Base-by-base conservation (phyloP, 2,797 vertebrate genomes). In the Catostomus latipinnis region DNA sequence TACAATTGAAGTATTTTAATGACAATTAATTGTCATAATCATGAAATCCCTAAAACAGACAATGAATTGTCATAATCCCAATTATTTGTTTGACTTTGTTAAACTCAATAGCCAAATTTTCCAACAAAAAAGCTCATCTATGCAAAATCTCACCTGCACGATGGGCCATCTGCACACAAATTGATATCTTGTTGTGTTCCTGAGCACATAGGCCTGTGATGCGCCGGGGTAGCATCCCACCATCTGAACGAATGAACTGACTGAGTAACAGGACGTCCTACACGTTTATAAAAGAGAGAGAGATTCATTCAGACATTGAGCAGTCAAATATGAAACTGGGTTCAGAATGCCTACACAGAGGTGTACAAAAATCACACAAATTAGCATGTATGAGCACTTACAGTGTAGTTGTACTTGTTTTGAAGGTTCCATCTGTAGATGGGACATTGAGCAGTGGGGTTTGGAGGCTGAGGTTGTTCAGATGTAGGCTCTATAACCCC, bases 341-440 rank as follows among this genome's bases (percentile, higher is more conserved):
- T 16, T 1, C 34, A 58, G 34, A 48, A 34, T 6, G 7, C 9
- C 34, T 14, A 52, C 63, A 65, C 5, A 13, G 34, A 34, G 34
- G 10, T 18, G 12, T 1, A 69, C 48, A 34, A 48, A 1, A 49
- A 48, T 12, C 8, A 65, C 16, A 52, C 0, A n/a, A n/a, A 14
- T 34, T 16, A 11, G 45, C 49, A 46, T 13, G 34, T 62, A 11
- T 1, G 1, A 53, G 22, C n/a, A 92, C 94, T 95, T 90, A 99
- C 98, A 81, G 93, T 95, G 74, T 97, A 98, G 87, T 84, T 76
- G 0, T 99, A 99, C 85, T 96, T 98, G 87, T 99, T 88, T 87
- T 99, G 98, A 82, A 99, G 93, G 89, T 98, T 97, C 97, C 98
- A 99, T 67, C 92, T 93, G 89, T 98, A 99, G 87, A 99, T 99